A percentile compares a stretch with the other conserved stretches of the same genome.
phyloP scores from a whole-genome alignment of 1,140 invertebrate species.

The Saccostrea echinata region DNA sequence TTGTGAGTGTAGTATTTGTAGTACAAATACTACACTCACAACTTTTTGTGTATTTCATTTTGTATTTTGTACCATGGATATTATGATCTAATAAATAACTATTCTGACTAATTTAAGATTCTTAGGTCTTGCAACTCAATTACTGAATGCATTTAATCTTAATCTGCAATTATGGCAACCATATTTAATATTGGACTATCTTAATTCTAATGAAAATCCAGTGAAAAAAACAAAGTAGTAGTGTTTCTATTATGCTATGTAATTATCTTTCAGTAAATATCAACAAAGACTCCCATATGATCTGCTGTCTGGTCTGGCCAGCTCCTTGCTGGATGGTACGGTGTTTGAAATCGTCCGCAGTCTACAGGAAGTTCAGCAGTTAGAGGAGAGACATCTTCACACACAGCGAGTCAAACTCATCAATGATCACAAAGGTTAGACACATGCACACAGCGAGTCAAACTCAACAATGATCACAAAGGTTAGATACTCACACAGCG shows the following conservation, averaged over 20 bases:
- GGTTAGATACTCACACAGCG: no score
- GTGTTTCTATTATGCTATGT: background rate
- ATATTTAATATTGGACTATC: background rate
- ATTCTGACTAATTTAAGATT: no score
- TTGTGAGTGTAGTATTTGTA: no score
- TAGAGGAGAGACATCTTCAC: conserved; percentile 95
- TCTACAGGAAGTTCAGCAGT: conserved; percentile 95
- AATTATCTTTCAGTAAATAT: conserved; percentile 86
- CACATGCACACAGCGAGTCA: no score
- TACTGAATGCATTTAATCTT: background rate
- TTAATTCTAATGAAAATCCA: background rate
- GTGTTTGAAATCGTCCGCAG: conserved; percentile 96
- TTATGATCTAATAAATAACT: no score
- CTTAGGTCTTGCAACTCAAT: no score
- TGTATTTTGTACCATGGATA: no score
- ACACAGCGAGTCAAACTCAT: conserved; percentile 78
- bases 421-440: no score
- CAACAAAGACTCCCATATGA: conserved; percentile 95
- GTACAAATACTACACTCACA: no score
- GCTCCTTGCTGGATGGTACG: conserved; percentile 93
- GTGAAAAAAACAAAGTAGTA: background rate
- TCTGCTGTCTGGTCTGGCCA: conserved; percentile 91
- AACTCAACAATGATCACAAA: no score
- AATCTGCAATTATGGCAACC: background rate
- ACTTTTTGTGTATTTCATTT: no score